Evolutionary conservation across 1,140 invertebrate genomes (phyloP), one percentile per base, ranked within the genome.

Genomic region (Parapsyche elsis): DNA sequence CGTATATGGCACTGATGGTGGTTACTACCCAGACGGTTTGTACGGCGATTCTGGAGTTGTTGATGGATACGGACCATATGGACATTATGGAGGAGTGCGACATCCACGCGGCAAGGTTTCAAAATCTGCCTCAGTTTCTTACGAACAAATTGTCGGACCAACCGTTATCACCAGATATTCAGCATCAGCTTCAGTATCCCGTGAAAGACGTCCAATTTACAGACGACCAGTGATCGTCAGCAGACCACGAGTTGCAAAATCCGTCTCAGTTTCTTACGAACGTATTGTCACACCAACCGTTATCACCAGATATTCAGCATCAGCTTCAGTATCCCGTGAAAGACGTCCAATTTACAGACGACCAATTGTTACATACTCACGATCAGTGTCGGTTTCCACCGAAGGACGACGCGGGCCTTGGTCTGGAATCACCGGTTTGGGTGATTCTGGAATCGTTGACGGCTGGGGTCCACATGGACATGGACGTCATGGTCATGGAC

Each of bases 381-480:
- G 1, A 4, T 19, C 7, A 10, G 67, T 9, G 44, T 7, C 67
- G n/a, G 21, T 9, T 70, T 10, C 12, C 2, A 5, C 5, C 5
- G 5, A 9, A 10, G 79, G 79, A 44, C 46, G 64, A 70, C 9
- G 9, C 5, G 64, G 21, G 26, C 67, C 16, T n/a, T 24, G 67
- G 44, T 14, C 61, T 23, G 24, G 24, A 30, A 26, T 30, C 64
- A 10, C 5, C 23, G 64, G 23, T 7, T 5, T 12, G 12, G 24
- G 2, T 44, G 67, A 44, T 10, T 30, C 21, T 71, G 80, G 74
- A 30, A 46, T 44, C 5, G 46, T 14, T 1, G 12, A 44, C 9
- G 78, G n/a, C n/a, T n/a, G n/a, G n/a, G n/a, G 71, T 14, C 78
- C 71, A 53, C 38, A 19, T 9, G 78, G 78, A 75, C 1, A 76